Evolutionary conservation across 2,797 vertebrate species (phyloP).

Genomic region (Gymnocypris eckloni): DNA sequence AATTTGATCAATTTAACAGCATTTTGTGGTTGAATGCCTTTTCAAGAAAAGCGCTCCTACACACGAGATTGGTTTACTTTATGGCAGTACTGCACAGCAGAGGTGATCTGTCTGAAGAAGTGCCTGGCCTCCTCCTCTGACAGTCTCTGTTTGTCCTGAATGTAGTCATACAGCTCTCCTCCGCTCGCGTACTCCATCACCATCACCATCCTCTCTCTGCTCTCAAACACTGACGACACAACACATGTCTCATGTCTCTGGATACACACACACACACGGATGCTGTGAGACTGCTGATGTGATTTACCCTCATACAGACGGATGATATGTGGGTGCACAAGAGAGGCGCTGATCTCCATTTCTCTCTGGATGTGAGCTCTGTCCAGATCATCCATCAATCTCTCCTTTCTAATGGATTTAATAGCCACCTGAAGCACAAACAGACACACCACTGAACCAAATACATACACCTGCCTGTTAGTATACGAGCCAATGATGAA

Average conservation of each 20-base stretch:
- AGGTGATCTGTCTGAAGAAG: conserved; percentile 83
- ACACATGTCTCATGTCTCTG: neutral
- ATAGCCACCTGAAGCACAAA: conserved; percentile 77
- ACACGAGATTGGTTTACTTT: conserved; percentile 68
- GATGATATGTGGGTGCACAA: conserved; percentile 80
- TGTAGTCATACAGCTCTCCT: conserved; percentile 85
- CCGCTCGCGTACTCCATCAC: conserved; percentile 85
- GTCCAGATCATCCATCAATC: conserved; percentile 78
- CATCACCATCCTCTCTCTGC: conserved; percentile 84
- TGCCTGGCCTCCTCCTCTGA: conserved; percentile 79
- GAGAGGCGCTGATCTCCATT: conserved; percentile 82
- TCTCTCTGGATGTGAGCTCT: conserved; percentile 83
- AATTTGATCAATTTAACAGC: neutral
- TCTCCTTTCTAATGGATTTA: conserved; percentile 83
- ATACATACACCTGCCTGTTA: neutral
- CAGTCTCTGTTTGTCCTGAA: conserved; percentile 77
- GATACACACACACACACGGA: neutral
- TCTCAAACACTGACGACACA: conserved; percentile 80
- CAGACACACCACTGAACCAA: neutral
- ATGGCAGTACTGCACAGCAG: conserved; percentile 85
- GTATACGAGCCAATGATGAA: neutral
- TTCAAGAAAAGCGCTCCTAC: neutral
- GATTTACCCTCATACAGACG: conserved; percentile 79
- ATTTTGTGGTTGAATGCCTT: neutral
- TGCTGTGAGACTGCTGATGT: neutral